phyloP scores from a whole-genome alignment of 1,140 invertebrate genomes.

The Drosophila varians region DNA sequence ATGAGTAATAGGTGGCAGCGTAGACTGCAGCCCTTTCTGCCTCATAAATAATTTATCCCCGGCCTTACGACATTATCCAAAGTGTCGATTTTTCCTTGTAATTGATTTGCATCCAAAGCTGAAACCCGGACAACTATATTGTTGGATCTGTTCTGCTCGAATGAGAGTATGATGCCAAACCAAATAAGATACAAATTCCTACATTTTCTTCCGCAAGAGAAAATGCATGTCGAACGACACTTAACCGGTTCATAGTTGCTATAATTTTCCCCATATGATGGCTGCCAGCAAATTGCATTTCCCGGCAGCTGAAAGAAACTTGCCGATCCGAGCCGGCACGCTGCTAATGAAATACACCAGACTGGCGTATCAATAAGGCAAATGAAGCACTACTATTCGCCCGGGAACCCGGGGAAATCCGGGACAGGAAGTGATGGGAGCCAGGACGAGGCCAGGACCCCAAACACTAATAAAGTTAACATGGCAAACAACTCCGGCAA shows the following conservation, averaged over 20 bases:
- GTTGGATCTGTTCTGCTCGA: no score
- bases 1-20: slow-evolving; percentile 11
- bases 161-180: no score
- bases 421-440: no score
- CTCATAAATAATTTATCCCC: background rate
- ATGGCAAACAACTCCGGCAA: slow-evolving; percentile 69
- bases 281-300: slow-evolving; percentile 55
- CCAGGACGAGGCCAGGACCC: slow-evolving; percentile 4
- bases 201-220: background rate
- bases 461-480: slow-evolving; percentile 71
- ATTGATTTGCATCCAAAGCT: slow-evolving; percentile 15
- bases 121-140: background rate
- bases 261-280: slow-evolving; percentile 14
- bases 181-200: no score
- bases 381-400: slow-evolving; percentile 46
- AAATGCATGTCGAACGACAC: background rate
- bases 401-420: background rate
- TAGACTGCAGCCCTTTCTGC: slow-evolving; percentile 6
- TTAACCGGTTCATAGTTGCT: slow-evolving; percentile 49
- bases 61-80: background rate
- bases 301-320: slow-evolving; percentile 26
- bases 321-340: slow-evolving; percentile 21
- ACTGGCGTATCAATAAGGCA: slow-evolving; percentile 54
- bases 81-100: slow-evolving; percentile 12
- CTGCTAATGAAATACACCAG: slow-evolving; percentile 54